Base-by-base conservation (phyloP, 2,113 vertebrate genomes). In the Struthidea cinerea region DNA sequence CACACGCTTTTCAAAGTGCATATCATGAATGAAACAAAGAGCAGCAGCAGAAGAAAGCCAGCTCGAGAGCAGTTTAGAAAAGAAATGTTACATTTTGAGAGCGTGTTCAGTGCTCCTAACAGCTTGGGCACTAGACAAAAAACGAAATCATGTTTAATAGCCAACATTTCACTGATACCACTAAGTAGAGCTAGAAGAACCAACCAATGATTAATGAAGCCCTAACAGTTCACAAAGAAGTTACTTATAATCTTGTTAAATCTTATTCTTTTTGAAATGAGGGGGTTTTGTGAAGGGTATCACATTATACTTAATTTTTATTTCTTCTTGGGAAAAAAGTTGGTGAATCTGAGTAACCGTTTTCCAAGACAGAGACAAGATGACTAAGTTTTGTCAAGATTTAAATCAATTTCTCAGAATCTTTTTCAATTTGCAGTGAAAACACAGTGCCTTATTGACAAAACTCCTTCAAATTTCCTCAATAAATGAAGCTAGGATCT, bases 1-100 rank as follows among this genome's bases (percentile, higher is more conserved):
- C 55, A 87, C 46, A 17, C 3, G 53, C 76, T 82, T 89, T 89
- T 91, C 94, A 84, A 79, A 80, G 85, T n/a, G 32, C 7, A 1
- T 55, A 75, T 92, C 93, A 94, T 73, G 78, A 96, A 97, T 76
- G 67, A 96, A 94, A 87, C 52, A 60, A 81, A 83, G 46, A 71
- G 55, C 49, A 85, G 67, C 26, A 68, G 70, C 57, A 90, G 71
- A 44, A 71, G 57, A 87, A 88, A 93, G 78, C 10, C 78, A 90
- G 67, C 20, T 55, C 41, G 61, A 79, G 75, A 85, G 37, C 47
- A 53, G 32, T 82, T 76, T 21, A 74, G 64, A 74, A 78, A 93
- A 85, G n/a, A 74, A 84, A 89, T 19, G 27, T 18, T 87, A 60
- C 8, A 33, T 85, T 79, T 61, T n/a, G 26, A 88, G 70, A 85